Evolutionary conservation across 2,113 vertebrate genomes (phyloP).

Genomic region (Mobula birostris): DNA sequence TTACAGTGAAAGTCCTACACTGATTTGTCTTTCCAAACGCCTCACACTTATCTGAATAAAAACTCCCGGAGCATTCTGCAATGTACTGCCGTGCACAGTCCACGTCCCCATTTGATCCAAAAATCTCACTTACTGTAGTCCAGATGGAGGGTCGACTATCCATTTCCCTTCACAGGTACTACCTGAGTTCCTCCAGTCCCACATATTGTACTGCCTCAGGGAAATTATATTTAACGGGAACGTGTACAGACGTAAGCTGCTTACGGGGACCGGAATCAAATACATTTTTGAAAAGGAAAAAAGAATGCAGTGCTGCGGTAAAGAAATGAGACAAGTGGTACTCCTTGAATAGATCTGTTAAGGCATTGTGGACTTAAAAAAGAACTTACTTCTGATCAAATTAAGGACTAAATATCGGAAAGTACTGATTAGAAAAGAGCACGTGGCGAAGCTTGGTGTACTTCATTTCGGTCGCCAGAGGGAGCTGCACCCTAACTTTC

Average conservation of each 20-base stretch:
- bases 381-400: background rate
- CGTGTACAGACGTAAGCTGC: background rate
- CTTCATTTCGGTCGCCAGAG: conserved; percentile 9
- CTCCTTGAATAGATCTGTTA: background rate
- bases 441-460: background rate
- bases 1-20: too few species aligned
- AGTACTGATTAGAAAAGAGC: background rate
- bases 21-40: too few species aligned
- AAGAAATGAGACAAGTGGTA: background rate
- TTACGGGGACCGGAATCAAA: background rate
- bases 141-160: too few species aligned
- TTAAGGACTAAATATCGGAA: background rate
- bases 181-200: too few species aligned
- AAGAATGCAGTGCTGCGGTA: background rate
- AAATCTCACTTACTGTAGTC: too few species aligned
- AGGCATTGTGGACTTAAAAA: background rate
- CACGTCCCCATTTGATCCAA: too few species aligned
- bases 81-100: too few species aligned
- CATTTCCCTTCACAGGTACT: too few species aligned
- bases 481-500: background rate
- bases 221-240: too few species aligned
- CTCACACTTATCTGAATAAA: too few species aligned
- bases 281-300: background rate
- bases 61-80: too few species aligned
- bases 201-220: too few species aligned